A percentile compares a stretch with the other conserved stretches of the same genome.
phyloP scores from a whole-genome alignment of 2,113 vertebrate species.

The Cephalopterus ornatus region DNA sequence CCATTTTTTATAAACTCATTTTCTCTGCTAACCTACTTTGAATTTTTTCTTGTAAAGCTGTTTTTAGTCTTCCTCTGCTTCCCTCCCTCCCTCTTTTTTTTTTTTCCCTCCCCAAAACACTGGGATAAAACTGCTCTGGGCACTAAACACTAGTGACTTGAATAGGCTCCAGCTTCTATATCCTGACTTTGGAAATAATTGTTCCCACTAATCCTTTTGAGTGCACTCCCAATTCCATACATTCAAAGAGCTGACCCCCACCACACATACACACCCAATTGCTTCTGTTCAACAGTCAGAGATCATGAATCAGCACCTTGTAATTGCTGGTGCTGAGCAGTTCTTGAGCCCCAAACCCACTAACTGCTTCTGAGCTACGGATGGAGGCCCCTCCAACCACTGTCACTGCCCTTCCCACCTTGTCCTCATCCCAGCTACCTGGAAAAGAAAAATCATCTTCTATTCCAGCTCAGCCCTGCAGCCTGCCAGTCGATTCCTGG shows the following conservation, averaged over 20 bases:
- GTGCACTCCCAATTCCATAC: slow-evolving; percentile 28
- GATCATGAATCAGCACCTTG: neutral
- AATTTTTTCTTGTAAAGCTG: slow-evolving; percentile 13
- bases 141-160: neutral
- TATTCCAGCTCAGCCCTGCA: slow-evolving; percentile 8
- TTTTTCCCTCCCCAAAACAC: neutral
- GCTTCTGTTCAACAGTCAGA: neutral
- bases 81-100: rapidly evolving
- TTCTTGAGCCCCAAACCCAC: neutral
- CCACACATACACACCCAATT: neutral
- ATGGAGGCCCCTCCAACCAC: neutral
- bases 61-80: neutral
- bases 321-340: neutral
- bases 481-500: slow-evolving; percentile 1
- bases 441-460: neutral
- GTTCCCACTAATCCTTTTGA: slow-evolving; percentile 47
- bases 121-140: neutral
- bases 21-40: slow-evolving; percentile 64
- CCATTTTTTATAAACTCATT: slow-evolving; percentile 58
- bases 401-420: rapidly evolving
- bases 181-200: slow-evolving; percentile 42
- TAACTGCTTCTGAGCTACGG: neutral
- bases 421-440: neutral
- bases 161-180: slow-evolving; percentile 5
- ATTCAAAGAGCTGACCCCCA: neutral